Conservation (phyloP, 2,888 invertebrate genomes). For the Dasypogon diadema region DNA sequence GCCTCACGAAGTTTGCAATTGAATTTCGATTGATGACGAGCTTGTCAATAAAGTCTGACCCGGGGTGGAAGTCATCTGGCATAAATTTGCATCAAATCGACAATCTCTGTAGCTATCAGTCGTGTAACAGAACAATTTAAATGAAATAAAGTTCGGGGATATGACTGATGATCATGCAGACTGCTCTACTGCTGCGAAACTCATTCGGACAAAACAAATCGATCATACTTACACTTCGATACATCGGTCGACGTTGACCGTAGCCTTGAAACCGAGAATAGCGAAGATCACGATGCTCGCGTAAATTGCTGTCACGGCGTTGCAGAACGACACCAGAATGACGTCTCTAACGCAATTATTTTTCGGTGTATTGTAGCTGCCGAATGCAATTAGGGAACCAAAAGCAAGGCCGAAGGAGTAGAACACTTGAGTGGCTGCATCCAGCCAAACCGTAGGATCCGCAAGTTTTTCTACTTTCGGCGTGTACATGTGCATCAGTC, state of each 20-base stretch:
- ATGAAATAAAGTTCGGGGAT: background rate
- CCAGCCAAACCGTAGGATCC: slow-evolving; percentile 93
- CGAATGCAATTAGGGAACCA: slow-evolving; percentile 95
- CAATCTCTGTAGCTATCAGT: background rate
- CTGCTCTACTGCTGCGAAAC: background rate
- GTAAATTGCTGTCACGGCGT: slow-evolving; percentile 93
- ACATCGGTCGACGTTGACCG: slow-evolving; percentile 88
- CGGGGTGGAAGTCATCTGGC: background rate
- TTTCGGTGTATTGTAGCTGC: slow-evolving; percentile 93
- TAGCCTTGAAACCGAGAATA: slow-evolving; percentile 96
- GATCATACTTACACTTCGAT: slow-evolving; percentile 74
- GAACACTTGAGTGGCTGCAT: slow-evolving; percentile 97
- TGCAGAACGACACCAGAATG: slow-evolving; percentile 89
- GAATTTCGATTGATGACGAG: slow-evolving; percentile 25
- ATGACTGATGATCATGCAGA: background rate
- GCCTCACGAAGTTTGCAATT: background rate
- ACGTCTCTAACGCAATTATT: slow-evolving; percentile 96
- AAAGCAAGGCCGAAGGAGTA: slow-evolving; percentile 96
- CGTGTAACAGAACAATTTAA: slow-evolving; percentile 13
- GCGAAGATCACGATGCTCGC: slow-evolving; percentile 96
- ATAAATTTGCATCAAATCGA: slow-evolving; percentile 7
- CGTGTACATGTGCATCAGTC: slow-evolving; percentile 90
- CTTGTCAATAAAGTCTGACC: slow-evolving; percentile 15
- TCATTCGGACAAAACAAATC: slow-evolving; percentile 52
- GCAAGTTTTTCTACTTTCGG: slow-evolving; percentile 90